Evolutionary conservation across 1,140 invertebrate species (phyloP).

Genomic region (Drosophila takahashii): DNA sequence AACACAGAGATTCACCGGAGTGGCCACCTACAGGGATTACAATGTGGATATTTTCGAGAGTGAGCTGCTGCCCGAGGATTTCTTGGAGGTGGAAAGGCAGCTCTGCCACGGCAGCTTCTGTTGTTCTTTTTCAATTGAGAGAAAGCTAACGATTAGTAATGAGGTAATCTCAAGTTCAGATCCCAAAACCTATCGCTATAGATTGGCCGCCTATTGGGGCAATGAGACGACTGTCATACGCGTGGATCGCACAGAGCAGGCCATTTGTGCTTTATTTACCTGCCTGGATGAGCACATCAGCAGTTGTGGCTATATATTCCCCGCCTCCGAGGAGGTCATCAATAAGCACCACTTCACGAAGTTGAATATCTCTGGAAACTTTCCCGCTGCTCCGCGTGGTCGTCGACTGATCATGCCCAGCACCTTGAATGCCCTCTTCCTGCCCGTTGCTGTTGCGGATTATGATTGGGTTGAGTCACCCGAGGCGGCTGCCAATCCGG

Average conservation of each 20-base stretch:
- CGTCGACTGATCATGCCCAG: conserved; percentile 80
- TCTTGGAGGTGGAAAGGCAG: conserved; percentile 2
- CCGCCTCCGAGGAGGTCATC: conserved; percentile 8
- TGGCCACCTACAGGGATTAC: conserved; percentile 63
- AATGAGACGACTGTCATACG: conserved; percentile 57
- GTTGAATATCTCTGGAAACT: conserved; percentile 52
- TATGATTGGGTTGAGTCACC: conserved; percentile 54
- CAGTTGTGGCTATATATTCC: conserved; percentile 75
- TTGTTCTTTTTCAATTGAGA: conserved; percentile 39
- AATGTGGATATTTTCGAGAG: conserved; percentile 70
- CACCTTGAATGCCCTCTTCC: conserved; percentile 57
- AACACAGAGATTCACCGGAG: conserved; percentile 38
- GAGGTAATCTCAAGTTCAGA: background rate
- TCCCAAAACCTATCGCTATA: conserved; percentile 73
- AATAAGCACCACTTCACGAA: conserved; percentile 56
- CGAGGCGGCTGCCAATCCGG: background rate
- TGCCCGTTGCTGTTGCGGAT: conserved; percentile 59
- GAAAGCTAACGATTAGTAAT: background rate
- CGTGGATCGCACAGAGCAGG: conserved; percentile 76
- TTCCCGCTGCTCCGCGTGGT: conserved; percentile 50
- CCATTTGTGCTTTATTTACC: conserved; percentile 84
- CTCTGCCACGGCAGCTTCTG: conserved; percentile 64
- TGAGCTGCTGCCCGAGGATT: conserved; percentile 34
- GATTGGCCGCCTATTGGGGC: conserved; percentile 83
- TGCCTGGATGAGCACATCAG: conserved; percentile 65